A percentile compares a stretch with the other conserved stretches of the same genome.
Evolutionary conservation across 2,797 vertebrate species (phyloP).

Genomic region (Sphenopsis melanotis): DNA sequence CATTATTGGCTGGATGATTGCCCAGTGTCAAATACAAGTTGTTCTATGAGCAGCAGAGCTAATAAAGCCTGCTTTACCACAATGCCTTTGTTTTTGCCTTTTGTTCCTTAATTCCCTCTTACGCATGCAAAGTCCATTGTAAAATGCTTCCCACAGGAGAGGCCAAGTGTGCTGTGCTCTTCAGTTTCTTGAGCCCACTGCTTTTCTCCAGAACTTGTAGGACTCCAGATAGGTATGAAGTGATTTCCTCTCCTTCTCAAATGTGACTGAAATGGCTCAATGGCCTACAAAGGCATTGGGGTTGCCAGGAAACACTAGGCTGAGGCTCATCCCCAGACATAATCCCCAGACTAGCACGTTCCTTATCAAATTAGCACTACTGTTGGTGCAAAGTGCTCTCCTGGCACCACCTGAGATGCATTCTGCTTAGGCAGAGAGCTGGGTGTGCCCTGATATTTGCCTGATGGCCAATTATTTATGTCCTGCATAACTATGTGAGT

Average conservation of each 20-base stretch:
- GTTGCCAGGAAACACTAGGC: background rate
- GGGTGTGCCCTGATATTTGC: background rate
- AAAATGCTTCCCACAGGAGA: background rate
- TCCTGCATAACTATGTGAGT: background rate
- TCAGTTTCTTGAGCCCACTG: background rate
- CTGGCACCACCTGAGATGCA: background rate
- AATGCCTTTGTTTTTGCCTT: background rate
- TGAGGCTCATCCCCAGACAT: accelerated
- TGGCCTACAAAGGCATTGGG: background rate
- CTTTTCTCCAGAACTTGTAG: background rate
- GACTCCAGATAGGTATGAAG: background rate
- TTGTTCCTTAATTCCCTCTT: background rate
- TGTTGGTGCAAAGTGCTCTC: background rate
- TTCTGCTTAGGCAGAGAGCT: background rate
- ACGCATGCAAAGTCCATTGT: background rate
- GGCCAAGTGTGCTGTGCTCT: background rate
- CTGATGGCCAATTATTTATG: background rate
- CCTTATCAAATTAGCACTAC: background rate
- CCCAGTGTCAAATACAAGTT: background rate
- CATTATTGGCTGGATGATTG: background rate
- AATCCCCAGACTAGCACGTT: accelerated
- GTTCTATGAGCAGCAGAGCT: background rate
- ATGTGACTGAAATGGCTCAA: background rate
- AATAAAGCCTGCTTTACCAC: background rate
- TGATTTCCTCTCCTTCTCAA: background rate